Base-by-base conservation (phyloP, 2,797 vertebrate species). In the Parauchenoglanis punctatus region DNA sequence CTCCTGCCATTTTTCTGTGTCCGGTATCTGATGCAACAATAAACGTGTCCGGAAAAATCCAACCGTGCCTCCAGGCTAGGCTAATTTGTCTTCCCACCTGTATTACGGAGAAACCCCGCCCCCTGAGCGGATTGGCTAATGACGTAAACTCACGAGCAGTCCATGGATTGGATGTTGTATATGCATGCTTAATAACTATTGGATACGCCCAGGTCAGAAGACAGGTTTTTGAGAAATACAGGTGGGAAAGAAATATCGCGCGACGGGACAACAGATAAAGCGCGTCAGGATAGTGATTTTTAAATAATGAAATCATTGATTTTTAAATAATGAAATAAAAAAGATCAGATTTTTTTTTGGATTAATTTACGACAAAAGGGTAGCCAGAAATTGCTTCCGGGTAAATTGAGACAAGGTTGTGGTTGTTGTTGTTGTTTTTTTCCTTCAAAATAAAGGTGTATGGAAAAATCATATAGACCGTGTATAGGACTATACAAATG, bases 1-100 rank as follows among this genome's bases (percentile, higher is more conserved):
- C 96, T 10, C 35, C 80, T 92, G 97, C 96, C 97, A 98, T 98
- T 44, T 70, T 80, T 40, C 59, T 87, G 86, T 35, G 25, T 56
- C 68, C 59, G 72, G 85, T 92, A 92, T 92, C 95, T 96, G 98
- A 99, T 98, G 98, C 98, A 99, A 98, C 96, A 95, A 93, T 91
- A 94, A 85, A 91, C 94, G 94, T 95, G 93, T 90, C 96, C 96
- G 96, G 96, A 97, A 96, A 92, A 86, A 52, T 54, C 76, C 10
- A 59, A 73, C 58, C 46, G 20, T 75, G 13, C 35, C 40, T 59
- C 15, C 25, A 28, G 12, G 0, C 72, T 59, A 68, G 83, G 65
- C 44, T 5, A 0, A 54, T 23, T 31, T 65, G 3, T 2, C 5
- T 35, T 28, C 73, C n/a, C 18, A 65, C 18, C 28, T 28, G 59